Evolutionary conservation across 2,797 vertebrate species (phyloP).

Genomic region (Monodelphis domestica): DNA sequence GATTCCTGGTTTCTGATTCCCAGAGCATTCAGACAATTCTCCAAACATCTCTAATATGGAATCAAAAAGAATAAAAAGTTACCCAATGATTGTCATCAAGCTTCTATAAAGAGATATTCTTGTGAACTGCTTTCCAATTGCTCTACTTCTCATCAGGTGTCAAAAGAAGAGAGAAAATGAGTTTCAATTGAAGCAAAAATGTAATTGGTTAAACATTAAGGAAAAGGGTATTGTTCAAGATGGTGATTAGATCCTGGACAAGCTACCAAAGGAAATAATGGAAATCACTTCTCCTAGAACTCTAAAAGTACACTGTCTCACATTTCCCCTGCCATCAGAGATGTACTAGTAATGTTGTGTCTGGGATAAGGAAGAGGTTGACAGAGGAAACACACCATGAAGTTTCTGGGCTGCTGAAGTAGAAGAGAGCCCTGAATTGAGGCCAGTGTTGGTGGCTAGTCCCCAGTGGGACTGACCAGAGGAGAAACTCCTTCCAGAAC

Average conservation of each 20-base stretch:
- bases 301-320: neutral
- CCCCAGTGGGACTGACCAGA: neutral
- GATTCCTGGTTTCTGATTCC: neutral
- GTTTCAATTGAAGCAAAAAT: no score
- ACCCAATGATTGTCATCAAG: no score
- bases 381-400: neutral
- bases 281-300: neutral
- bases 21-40: neutral
- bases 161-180: no score
- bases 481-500: neutral
- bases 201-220: neutral
- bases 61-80: neutral
- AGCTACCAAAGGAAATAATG: slow-evolving; percentile 23
- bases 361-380: neutral
- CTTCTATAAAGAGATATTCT: no score
- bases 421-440: neutral
- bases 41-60: neutral
- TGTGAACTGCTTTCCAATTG: no score
- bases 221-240: neutral
- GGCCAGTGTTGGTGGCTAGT: neutral
- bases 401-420: neutral
- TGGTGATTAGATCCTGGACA: neutral
- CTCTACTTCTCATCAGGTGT: no score
- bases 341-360: neutral
- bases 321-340: neutral